phyloP scores from a whole-genome alignment of 2,797 vertebrate species.

The Pseudochirops cupreus region DNA sequence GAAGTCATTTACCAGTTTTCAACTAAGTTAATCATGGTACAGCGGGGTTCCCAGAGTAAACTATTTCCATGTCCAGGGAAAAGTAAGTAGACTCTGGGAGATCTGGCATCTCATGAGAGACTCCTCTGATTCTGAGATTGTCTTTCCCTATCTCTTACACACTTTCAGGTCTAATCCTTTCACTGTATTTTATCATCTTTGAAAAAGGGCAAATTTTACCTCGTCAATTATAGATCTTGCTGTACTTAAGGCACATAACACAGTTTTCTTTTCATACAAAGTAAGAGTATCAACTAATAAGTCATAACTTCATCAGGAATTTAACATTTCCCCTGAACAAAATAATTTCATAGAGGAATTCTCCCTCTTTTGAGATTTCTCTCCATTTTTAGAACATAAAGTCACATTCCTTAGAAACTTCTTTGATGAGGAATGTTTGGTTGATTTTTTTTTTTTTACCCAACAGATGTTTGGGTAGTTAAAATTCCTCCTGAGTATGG shows the following conservation, averaged over 20 bases:
- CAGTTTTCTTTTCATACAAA: constrained; percentile 29
- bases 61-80: constrained; percentile 24
- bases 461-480: constrained; percentile 83
- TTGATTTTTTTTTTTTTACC: constrained; percentile 75
- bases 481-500: constrained; percentile 82
- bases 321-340: constrained; percentile 20
- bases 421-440: constrained; percentile 81
- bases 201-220: not conserved
- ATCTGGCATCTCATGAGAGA: not conserved
- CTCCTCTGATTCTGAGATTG: not conserved
- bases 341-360: constrained; percentile 7
- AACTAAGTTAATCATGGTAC: constrained; percentile 51
- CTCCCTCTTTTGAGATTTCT: constrained; percentile 42
- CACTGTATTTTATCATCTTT: constrained; percentile 42
- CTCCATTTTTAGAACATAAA: constrained; percentile 73
- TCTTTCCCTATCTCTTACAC: constrained; percentile 25
- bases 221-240: constrained; percentile 3
- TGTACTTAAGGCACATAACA: not conserved
- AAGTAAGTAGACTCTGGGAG: constrained; percentile 28
- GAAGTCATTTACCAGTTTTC: constrained; percentile 41
- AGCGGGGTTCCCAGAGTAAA: constrained; percentile 50
- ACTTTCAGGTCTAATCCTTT: constrained; percentile 2
- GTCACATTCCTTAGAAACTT: constrained; percentile 77
- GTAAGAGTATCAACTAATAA: constrained; percentile 17
- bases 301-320: not conserved